Evolutionary conservation across 2,888 invertebrate species (phyloP).

Genomic region (Nasonovia ribisnigri): DNA sequence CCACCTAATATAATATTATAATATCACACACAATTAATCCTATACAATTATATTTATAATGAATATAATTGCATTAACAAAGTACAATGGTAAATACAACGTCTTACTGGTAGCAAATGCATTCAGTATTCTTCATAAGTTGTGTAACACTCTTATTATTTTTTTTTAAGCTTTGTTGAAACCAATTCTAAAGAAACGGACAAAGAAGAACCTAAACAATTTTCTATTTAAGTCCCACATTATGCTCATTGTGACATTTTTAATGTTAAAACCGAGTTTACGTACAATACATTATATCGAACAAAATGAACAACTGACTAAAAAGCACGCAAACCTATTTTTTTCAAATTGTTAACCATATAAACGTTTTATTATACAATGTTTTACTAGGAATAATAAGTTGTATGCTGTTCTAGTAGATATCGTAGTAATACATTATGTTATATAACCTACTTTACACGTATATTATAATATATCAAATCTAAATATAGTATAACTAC

Average conservation of each 20-base stretch:
- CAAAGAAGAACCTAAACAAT: neutral
- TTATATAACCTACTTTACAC: neutral
- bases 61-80: neutral
- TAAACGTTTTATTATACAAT: neutral
- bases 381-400: neutral
- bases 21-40: neutral
- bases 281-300: neutral
- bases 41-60: neutral
- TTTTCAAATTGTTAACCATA: neutral
- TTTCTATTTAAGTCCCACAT: no score
- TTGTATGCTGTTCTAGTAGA: neutral
- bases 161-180: conserved; percentile 1
- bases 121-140: neutral
- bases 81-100: neutral
- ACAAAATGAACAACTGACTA: neutral
- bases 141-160: neutral
- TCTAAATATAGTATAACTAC: neutral
- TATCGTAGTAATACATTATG: no score
- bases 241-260: conserved; percentile 12
- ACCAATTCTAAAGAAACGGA: neutral
- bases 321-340: neutral
- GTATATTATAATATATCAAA: neutral
- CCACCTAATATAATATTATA: neutral
- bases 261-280: neutral
- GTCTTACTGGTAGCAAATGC: neutral